Percentiles rank a stretch among this genome's conserved stretches.
phyloP scores from a whole-genome alignment of 2,888 invertebrate species.

The Scrobipalpa costella region DNA sequence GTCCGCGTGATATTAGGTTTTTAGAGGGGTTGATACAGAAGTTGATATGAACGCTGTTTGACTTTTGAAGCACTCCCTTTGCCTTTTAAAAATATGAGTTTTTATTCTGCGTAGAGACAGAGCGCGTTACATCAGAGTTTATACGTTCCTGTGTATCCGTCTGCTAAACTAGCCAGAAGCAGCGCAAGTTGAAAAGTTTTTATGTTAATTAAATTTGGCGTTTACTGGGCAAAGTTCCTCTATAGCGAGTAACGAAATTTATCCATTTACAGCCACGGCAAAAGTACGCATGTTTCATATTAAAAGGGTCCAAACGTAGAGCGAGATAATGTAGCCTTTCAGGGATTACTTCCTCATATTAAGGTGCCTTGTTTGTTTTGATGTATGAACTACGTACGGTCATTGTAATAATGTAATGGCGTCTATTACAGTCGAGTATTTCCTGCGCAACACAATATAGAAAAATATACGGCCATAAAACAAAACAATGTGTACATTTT shows the following conservation, averaged over 20 bases:
- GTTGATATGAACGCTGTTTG: constrained; percentile 58
- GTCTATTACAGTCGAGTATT: constrained; percentile 10
- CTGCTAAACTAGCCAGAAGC: constrained; percentile 13
- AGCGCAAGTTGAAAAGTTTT: constrained; percentile 40
- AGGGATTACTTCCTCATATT: background rate
- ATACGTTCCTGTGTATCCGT: background rate
- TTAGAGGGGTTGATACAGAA: constrained; percentile 59
- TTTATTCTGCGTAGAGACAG: background rate
- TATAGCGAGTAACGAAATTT: background rate
- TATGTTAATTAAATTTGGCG: constrained; percentile 53
- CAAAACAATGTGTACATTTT: constrained; percentile 31
- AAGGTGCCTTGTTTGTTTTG: background rate
- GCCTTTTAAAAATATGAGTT: constrained; percentile 45
- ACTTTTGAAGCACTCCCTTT: constrained; percentile 57
- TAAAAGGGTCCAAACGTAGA: constrained; percentile 1
- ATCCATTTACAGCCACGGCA: background rate
- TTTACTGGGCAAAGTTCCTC: constrained; percentile 16
- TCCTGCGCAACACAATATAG: constrained; percentile 7
- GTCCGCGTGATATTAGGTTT: constrained; percentile 59
- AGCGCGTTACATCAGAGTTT: constrained; percentile 9
- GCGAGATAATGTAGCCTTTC: background rate
- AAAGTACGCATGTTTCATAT: constrained; percentile 11
- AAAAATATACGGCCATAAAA: constrained; percentile 25
- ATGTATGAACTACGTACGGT: background rate
- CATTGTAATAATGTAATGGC: constrained; percentile 3